Percentiles rank a stretch among this genome's conserved stretches.
These are phyloP conservation scores for Coturnix japonica DNA, from an alignment of 2,113 vertebrate species.

Conservation along the genomic window DNA sequence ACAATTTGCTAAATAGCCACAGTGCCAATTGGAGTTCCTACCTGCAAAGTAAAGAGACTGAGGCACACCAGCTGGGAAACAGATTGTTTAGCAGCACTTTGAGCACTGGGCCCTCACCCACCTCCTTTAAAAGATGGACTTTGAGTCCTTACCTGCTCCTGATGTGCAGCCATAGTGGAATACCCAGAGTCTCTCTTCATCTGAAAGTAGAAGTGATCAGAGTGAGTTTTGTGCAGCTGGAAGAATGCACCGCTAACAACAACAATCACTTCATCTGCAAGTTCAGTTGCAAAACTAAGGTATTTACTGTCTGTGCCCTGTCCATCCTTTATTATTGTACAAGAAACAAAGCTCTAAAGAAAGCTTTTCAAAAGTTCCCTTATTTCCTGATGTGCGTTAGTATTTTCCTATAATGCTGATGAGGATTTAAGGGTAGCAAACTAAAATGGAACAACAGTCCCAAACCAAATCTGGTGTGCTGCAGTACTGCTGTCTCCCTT, in stretches of 20 bases:
- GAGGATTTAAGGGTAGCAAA: background rate
- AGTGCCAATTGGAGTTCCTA: background rate
- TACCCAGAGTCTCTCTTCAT: conserved; percentile 46
- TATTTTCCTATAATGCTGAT: background rate
- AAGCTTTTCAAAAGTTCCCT: background rate
- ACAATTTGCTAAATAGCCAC: background rate
- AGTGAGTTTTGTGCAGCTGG: background rate
- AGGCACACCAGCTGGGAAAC: background rate
- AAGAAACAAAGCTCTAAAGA: background rate
- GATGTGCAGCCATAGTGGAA: background rate
- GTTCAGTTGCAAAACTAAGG: background rate
- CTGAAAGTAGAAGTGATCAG: conserved; percentile 61
- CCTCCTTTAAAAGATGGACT: background rate
- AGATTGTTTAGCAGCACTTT: background rate
- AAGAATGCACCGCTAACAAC: background rate
- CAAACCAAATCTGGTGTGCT: background rate
- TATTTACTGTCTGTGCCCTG: background rate
- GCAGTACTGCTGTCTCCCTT: background rate
- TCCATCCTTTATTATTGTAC: background rate
- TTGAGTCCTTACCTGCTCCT: conserved; percentile 60
- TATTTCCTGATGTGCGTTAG: background rate
- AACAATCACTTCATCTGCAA: background rate
- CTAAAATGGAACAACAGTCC: background rate
- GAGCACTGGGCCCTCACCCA: background rate
- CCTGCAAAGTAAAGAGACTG: background rate